Conservation (phyloP, 92 coral and sea anemone species). For the Hydrozoanthus gracilis region DNA sequence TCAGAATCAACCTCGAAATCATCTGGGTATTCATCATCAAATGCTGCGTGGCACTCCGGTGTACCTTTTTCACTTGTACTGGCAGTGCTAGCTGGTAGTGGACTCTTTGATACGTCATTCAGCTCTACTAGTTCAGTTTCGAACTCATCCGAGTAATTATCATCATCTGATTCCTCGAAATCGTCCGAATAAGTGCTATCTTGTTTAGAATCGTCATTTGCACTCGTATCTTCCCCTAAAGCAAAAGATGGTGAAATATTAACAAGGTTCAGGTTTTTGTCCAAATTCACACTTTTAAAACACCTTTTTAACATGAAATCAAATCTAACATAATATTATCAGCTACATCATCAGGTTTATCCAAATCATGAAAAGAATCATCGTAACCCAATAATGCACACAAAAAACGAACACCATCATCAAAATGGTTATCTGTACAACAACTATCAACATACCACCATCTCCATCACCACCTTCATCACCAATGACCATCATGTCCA, state of each 20-base stretch:
- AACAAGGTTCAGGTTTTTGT: neutral
- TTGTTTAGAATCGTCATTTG: slow-evolving; percentile 51
- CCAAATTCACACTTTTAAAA: neutral
- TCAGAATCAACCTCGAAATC: slow-evolving; percentile 92
- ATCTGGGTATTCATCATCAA: slow-evolving; percentile 74
- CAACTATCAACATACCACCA: neutral
- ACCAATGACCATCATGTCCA: neutral
- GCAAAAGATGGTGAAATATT: neutral
- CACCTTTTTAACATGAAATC: no score
- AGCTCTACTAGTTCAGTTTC: slow-evolving; percentile 72
- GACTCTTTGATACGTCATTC: slow-evolving; percentile 62
- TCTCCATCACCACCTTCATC: neutral
- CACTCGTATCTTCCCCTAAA: slow-evolving; percentile 28
- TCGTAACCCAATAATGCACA: neutral
- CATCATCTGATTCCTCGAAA: slow-evolving; percentile 85
- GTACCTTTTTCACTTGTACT: slow-evolving; percentile 48
- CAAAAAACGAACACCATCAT: neutral
- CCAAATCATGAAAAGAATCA: neutral
- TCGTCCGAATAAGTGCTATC: slow-evolving; percentile 91
- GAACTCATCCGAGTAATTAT: slow-evolving; percentile 84
- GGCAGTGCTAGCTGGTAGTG: slow-evolving; percentile 52
- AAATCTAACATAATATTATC: neutral
- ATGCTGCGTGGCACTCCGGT: slow-evolving; percentile 12
- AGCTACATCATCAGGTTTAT: neutral
- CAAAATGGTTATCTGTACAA: neutral